Conservation (phyloP, 2,888 invertebrate genomes). For the Brachyopa scutellaris region DNA sequence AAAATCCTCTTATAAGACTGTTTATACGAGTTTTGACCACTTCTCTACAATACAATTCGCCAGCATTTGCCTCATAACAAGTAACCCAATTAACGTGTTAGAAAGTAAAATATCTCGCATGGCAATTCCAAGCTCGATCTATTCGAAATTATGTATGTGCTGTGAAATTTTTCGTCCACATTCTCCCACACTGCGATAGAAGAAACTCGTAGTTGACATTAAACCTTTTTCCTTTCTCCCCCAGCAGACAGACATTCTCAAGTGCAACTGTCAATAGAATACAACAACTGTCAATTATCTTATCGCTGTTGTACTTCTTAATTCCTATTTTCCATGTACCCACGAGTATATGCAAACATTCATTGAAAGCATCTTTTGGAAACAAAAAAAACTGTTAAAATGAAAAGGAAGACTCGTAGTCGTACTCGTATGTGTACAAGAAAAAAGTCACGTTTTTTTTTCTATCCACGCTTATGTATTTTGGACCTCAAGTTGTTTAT, state of each 20-base stretch:
- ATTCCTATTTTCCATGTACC: slow-evolving; percentile 28
- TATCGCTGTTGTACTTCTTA: slow-evolving; percentile 41
- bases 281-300: slow-evolving; percentile 41
- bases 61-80: too few relatives aligned
- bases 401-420: too few relatives aligned
- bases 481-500: slow-evolving; percentile 19
- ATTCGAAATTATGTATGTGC: background rate
- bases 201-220: background rate
- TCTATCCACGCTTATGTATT: background rate
- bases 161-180: background rate
- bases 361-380: background rate
- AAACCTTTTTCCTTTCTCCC: slow-evolving; percentile 5
- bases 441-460: slow-evolving; percentile 38
- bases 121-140: slow-evolving; percentile 1
- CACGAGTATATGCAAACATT: background rate
- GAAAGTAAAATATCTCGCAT: background rate
- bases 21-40: too few relatives aligned
- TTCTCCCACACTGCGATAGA: background rate
- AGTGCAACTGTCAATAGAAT: slow-evolving; percentile 43
- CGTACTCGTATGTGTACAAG: too few relatives aligned
- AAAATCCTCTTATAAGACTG: too few relatives aligned
- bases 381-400: too few relatives aligned
- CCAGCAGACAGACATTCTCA: slow-evolving; percentile 26
- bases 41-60: too few relatives aligned
- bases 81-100: too few relatives aligned